phyloP scores from a whole-genome alignment of 2,797 vertebrate species.

The Clamator glandarius region DNA sequence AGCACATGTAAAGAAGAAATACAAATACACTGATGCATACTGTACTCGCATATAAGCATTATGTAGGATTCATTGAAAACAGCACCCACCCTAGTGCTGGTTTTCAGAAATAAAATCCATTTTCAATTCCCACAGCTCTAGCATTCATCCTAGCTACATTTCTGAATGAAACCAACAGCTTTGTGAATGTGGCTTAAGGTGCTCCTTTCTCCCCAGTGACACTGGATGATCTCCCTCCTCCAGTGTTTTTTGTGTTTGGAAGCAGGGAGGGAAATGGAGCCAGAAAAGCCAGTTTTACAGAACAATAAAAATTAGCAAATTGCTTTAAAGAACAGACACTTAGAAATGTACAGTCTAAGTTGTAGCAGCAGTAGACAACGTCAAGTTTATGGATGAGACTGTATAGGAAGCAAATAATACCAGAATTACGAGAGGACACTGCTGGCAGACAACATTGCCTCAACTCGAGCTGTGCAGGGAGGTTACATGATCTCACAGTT shows the following conservation, averaged over 20 bases:
- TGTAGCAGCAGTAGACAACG: neutral
- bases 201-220: neutral
- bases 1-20: neutral
- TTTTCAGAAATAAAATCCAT: neutral
- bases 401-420: neutral
- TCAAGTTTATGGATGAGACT: neutral
- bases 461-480: accelerated
- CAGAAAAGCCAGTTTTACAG: neutral
- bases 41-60: neutral
- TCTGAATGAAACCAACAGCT: neutral
- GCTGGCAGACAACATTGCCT: neutral
- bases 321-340: neutral
- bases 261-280: accelerated
- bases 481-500: neutral
- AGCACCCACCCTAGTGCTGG: neutral
- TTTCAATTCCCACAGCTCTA: neutral
- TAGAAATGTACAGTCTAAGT: neutral
- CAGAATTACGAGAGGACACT: neutral
- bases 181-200: neutral
- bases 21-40: neutral
- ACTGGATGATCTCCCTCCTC: neutral
- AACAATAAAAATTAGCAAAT: neutral
- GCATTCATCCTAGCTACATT: neutral
- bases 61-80: neutral
- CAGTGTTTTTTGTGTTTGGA: neutral